Conservation (phyloP, 2,888 invertebrate genomes). For the Heteromyza rotundicornis region DNA sequence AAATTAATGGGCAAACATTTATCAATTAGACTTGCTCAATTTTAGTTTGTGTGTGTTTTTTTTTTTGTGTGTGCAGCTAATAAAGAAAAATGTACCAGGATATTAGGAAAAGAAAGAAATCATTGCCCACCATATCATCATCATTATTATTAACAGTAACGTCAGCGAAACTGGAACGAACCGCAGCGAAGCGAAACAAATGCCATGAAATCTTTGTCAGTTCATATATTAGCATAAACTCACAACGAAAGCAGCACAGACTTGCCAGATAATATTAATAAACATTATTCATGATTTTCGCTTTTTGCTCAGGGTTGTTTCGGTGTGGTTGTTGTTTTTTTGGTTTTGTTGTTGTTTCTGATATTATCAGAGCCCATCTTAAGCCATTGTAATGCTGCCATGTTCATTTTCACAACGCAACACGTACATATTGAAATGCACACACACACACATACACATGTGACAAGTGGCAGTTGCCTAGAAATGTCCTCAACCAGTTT, state of each 20-base stretch:
- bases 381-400: slow-evolving; percentile 14
- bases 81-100: neutral
- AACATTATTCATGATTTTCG: slow-evolving; percentile 12
- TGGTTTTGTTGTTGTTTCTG: no score
- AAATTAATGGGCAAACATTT: neutral
- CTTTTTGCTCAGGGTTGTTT: no score
- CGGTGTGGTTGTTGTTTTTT: no score
- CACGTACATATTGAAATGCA: neutral
- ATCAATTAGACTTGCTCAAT: neutral
- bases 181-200: neutral
- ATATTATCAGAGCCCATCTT: slow-evolving; percentile 8
- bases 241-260: no score
- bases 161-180: neutral
- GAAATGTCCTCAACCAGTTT: slow-evolving; percentile 7
- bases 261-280: slow-evolving; percentile 4
- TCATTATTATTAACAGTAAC: no score
- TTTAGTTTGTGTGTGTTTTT: no score
- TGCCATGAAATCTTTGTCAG: no score
- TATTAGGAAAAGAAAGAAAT: neutral
- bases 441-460: neutral
- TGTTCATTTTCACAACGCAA: neutral
- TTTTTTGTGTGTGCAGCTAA: no score
- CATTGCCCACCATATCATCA: no score
- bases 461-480: neutral
- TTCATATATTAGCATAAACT: neutral